Evolutionary conservation across 92 coral and sea anemone species (phyloP), one percentile per base, ranked within the genome.

Genomic region (Galaxea fascicularis): DNA sequence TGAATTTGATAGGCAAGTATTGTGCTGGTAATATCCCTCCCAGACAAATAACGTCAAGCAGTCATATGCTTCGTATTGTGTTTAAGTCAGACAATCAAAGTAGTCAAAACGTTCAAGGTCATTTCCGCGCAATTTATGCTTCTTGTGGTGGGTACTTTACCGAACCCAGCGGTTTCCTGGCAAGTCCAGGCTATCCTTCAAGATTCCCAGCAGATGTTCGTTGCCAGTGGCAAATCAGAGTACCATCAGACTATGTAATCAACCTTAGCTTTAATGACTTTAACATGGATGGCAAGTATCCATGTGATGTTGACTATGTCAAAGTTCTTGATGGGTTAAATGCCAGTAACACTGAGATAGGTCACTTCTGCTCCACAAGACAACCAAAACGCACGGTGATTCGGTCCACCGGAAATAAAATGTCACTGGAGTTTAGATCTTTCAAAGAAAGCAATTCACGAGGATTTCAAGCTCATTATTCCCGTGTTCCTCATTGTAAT

Each of bases 241-340:
- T 90, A 18, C 98, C 95, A 27, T 10, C 49, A 10, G 91, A 87
- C 52, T 89, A 85, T 65, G 93, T 94, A 30, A 89, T 94, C 8
- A 79, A 85, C 63, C 78, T 94, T 15, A 78, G 60, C 56, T 86
- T 94, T 53, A 47, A 77, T 4, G 71, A 86, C 64, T 91, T 94
- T 46, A 56, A 83, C 63, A 75, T 94, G 71, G 91, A 86, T 71
- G 81, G 82, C 15, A 57, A 84, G 22, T 92, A 90, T 14, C 85
- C 83, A 44, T 94, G 98, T 39, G 85, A 84, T 73, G 71, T 89
- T 21, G 93, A 94, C 76, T 94, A 74, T 78, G 65, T 94, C 8
- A 92, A 75, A 74, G 90, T 88, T 17, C 35, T 70, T n/a, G 98
- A 94, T 84, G 98, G 98, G 49, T 82, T 87, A 21, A 94, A 94